Evolutionary conservation across 2,113 vertebrate species (phyloP), one percentile per base, ranked within the genome.

Genomic region (Cryptomyrus ogoouensis): DNA sequence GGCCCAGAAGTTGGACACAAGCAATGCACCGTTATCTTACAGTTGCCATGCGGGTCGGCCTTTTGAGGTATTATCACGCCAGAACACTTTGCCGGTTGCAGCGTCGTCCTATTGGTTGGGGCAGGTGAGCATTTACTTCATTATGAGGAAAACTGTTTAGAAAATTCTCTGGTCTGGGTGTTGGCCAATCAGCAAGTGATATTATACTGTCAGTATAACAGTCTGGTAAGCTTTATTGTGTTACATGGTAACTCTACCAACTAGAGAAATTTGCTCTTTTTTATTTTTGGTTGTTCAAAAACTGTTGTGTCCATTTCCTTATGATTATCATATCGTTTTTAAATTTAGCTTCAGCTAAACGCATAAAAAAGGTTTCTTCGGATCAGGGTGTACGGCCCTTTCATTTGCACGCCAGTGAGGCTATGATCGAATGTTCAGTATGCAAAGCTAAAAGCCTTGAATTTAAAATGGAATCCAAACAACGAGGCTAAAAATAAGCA

Each of bases 381-480:
- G 62, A 27, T 31, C 9, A 66, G 10, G 31, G 42, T 15, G 17
- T 31, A 35, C 1, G 49, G 85, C 21, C 85, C 66, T 90, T 88
- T 90, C 44, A 88, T 88, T 70, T 21, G 44, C 15, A 27, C 58
- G 90, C 87, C 91, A 89, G 88, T 89, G 83, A 88, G 86, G 91
- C 87, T 53, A 66, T 90, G 89, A 46, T 77, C 84, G 53, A 91
- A 90, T 90, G 83, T 89, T 53, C 62, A 88, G 90, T 90, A 80
- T 47, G 24, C 24, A 90, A 80, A 91, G 89, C 91, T 88, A 66
- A 91, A 88, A 88, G 90, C 86, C 91, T 92, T 77, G 90, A 80
- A 91, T 90, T 91, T 89, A 89, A 92, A 92, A 91, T 90, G 90
- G 90, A 91, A 93, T 80, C 35, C 91, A 70, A 91, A 92, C 66